Evolutionary conservation across 2,113 vertebrate species (phyloP), one percentile per base, ranked within the genome.

Genomic region (Leptocoma aspasia): DNA sequence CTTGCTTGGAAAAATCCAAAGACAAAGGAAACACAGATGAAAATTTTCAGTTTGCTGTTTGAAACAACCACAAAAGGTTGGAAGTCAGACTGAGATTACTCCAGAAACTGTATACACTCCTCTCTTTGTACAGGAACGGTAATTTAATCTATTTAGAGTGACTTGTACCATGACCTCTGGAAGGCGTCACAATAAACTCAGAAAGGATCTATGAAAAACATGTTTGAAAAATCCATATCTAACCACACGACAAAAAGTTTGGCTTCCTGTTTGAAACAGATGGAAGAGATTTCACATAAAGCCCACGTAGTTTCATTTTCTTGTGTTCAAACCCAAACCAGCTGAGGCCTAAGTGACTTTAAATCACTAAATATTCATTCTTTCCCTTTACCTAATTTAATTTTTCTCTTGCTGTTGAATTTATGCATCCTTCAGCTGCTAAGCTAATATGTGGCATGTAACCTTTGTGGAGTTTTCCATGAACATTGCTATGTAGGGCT

Each of bases 241-340:
- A 86, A 92, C 77, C 83, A 94, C 56, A 89, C 1, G 17, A 95
- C 86, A 84, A 91, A 92, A 89, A 54, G 30, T 70, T 92, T 97
- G 96, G 92, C 90, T 94, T 95, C 79, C 82, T 90, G 42, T 84
- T 94, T 91, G 60, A 86, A 73, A 61, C 94, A 97, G 92, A 93
- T 91, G 92, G 91, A 94, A 96, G 53, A 86, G 80, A 95, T 96
- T 96, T 95, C 54, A 71, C 31, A 9, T 54, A 83, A 93, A 95
- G 41, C 69, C 60, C 47, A 27, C 41, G 22, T 44, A 92, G 77
- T 90, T 93, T 84, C 72, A 79, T 94, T 95, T 95, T 91, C 89
- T 90, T 89, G 31, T 27, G 31, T 84, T 71, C 77, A 94, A 93
- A 92, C 80, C 73, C 69, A 44, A 86, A 94, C 2, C 89, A 95